Base-by-base conservation (phyloP, 2,888 invertebrate species). In the Neoitamus cyanurus region DNA sequence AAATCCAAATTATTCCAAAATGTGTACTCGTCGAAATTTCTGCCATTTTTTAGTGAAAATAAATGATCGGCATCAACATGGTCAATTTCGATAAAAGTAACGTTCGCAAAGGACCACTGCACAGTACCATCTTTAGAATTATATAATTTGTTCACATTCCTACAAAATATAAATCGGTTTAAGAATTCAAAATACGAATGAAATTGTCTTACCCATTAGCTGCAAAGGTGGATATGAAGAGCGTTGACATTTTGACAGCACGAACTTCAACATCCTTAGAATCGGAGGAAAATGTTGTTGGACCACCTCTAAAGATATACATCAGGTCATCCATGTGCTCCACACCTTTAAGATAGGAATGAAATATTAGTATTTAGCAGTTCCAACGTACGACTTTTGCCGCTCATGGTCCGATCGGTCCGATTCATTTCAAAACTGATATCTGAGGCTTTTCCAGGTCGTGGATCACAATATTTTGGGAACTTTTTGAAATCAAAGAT, bases 291-390 rank as follows among this genome's bases (percentile, higher is more conserved):
- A 92, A 91, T 34, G 87, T 88, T 0, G 92, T 91, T 75, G 89
- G 88, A n/a, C 88, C 72, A 84, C 86, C 86, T 82, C 88, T 88
- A 72, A 93, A 93, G 4, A 93, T 86, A 87, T 93, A 93, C 87
- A 93, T 91, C 83, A 93, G 88, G 87, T 93, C 93, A 86, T 93
- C 92, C 87, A 92, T 90, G 87, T 93, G 92, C 1, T 91, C 91
- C 6, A 87, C 88, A 73, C 88, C 88, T 84, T 68, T 0, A 58
- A 58, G 20, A 25, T 34, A 34, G 7, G 7, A 34, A 34, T 7
- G 4, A 5, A 7, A 34, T 34, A 34, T 34, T 5, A 34, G 34
- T 48, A 20, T 48, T 48, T 6, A 15, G 11, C n/a, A n/a, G n/a
- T n/a, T n/a, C n/a, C n/a, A n/a, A n/a, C n/a, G n/a, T n/a, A n/a